phyloP scores from a whole-genome alignment of 2,113 vertebrate species.

The Trematocara marginatum region DNA sequence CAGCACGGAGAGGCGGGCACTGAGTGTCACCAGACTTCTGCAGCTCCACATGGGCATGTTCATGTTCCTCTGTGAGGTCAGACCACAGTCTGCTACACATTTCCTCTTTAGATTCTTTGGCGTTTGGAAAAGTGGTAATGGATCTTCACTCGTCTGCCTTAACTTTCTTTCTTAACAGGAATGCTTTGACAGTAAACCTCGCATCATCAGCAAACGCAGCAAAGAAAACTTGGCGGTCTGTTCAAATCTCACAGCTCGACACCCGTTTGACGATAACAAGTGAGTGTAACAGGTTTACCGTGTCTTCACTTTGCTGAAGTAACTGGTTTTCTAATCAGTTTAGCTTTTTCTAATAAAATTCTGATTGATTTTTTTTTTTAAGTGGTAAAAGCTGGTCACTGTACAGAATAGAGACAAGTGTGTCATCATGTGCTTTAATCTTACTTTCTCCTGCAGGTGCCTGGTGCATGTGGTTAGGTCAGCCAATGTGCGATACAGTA shows the following conservation, averaged over 20 bases:
- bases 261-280: constrained; percentile 96
- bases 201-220: constrained; percentile 97
- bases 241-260: constrained; percentile 93
- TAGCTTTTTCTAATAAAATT: neutral
- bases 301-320: neutral
- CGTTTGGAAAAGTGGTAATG: rapidly evolving
- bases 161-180: constrained; percentile 72
- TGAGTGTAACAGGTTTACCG: constrained; percentile 61
- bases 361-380: neutral
- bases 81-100: neutral
- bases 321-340: neutral
- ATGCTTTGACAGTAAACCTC: constrained; percentile 98
- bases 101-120: neutral
- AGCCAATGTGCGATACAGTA: constrained; percentile 92
- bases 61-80: constrained; percentile 98
- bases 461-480: constrained; percentile 95
- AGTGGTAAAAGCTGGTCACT: neutral
- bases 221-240: constrained; percentile 92
- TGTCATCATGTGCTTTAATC: neutral
- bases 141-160: neutral
- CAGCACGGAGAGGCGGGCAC: constrained; percentile 85
- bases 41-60: constrained; percentile 99
- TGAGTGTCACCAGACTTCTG: constrained; percentile 91
- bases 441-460: constrained; percentile 75
- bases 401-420: neutral